Base-by-base conservation (phyloP, 1,140 invertebrate species). In the Lordiphosa mommai region DNA sequence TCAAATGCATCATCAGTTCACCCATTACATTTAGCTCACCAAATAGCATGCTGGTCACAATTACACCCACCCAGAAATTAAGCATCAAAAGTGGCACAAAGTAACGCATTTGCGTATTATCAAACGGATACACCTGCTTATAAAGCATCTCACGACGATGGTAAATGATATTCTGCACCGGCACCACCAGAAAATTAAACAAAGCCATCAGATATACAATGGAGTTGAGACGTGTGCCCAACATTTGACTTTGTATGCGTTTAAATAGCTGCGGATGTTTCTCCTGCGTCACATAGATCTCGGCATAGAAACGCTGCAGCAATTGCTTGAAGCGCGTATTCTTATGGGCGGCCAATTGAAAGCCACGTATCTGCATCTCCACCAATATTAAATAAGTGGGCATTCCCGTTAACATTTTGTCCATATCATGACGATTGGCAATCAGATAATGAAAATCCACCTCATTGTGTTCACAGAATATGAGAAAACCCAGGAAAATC, bases 1-100 rank as follows among this genome's bases (percentile, higher is more conserved):
- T 87, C 12, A 87, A 52, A 47, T 87, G 73, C 60, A 77, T 73
- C 58, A 87, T 73, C 7, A 85, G 36, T 27, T 72, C 79, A 7
- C 77, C 74, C 37, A 87, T 27, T 4, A 87, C 51, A 64, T 87
- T 87, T 1, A 87, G 48, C 7, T 87, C 85, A 3, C 79, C 77
- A 1, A 80, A 68, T 0, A 87, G 48, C 49, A 72, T 79, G 16
- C 61, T 61, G 7, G 66, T 74, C 10, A 87, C 72, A 4, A 76
- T 65, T 4, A 85, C 34, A 10, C 85, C 79, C 27, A 80, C 65
- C 71, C 67, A 87, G 4, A 80, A 61, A 20, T 73, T 72, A 20
- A 72, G 44, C 2, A 29, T 20, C 20, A 87, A 36, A 7, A 85
- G 38, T 1, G 77, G 72, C 1, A 87, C 34, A 16, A 57, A 87